A percentile compares a stretch with the other conserved stretches of the same genome.
phyloP scores from a whole-genome alignment of 2,888 invertebrate species.

The Noctua janthe region DNA sequence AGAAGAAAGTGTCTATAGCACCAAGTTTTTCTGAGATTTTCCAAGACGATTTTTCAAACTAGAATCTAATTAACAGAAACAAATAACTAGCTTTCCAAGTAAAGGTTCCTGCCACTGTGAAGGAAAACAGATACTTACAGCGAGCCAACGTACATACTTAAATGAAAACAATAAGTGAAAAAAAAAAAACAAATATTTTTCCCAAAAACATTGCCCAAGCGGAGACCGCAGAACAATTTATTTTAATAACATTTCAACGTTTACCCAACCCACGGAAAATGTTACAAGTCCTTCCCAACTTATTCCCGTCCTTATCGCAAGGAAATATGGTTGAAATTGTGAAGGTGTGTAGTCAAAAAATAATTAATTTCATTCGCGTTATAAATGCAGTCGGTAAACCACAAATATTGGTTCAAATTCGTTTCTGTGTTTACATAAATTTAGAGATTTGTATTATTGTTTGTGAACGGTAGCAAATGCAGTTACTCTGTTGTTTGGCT shows the following conservation, averaged over 20 bases:
- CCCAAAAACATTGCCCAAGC: conserved; percentile 45
- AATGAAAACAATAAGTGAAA: conserved; percentile 17
- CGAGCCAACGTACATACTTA: neutral
- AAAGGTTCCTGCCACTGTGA: neutral
- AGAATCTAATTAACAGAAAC: neutral
- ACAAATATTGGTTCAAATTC: conserved; percentile 64
- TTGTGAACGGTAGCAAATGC: neutral
- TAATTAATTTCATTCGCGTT: conserved; percentile 63
- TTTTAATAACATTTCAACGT: conserved; percentile 67
- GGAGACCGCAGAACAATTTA: conserved; percentile 65
- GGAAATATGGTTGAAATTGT: conserved; percentile 33
- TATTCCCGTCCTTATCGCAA: conserved; percentile 27
- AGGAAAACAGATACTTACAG: neutral
- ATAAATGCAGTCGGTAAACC: conserved; percentile 65
- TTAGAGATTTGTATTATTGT: conserved; percentile 52
- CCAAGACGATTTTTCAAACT: neutral
- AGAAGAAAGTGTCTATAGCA: neutral
- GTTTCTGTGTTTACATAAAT: conserved; percentile 53
- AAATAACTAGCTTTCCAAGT: neutral
- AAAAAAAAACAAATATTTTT: conserved; percentile 33
- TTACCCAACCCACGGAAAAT: conserved; percentile 38
- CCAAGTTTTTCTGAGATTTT: neutral
- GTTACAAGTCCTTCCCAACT: conserved; percentile 30
- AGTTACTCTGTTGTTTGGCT: neutral
- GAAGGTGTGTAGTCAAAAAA: conserved; percentile 35